A percentile compares a stretch with the other conserved stretches of the same genome.
These are phyloP conservation scores for Himalopsyche japonica DNA, from an alignment of 2,888 invertebrate genomes.

Conservation along the genomic window DNA sequence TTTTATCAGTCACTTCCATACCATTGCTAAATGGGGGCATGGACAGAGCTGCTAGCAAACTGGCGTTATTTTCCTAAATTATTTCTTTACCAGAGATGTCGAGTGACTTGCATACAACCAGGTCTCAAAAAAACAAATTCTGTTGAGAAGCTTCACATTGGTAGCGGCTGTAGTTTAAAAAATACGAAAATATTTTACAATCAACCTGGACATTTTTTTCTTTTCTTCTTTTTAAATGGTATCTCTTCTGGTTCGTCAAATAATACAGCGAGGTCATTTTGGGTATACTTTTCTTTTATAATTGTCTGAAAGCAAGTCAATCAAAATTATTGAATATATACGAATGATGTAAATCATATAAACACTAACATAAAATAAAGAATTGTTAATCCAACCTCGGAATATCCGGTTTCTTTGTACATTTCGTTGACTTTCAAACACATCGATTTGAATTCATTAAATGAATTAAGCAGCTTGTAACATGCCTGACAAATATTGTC, in stretches of 20 bases:
- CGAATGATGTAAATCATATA: background rate
- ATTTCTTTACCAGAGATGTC: too few species aligned
- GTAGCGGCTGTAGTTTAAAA: too few species aligned
- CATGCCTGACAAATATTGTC: slow-evolving; percentile 22
- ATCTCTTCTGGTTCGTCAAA: background rate
- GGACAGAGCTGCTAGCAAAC: too few species aligned
- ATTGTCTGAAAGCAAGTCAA: background rate
- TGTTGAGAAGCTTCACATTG: too few species aligned
- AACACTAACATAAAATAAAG: background rate
- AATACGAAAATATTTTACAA: background rate
- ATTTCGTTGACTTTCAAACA: slow-evolving; percentile 16
- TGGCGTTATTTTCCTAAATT: too few species aligned
- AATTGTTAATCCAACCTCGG: background rate
- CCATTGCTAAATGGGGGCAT: too few species aligned
- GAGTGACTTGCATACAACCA: too few species aligned
- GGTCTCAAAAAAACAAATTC: too few species aligned
- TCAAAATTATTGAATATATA: background rate
- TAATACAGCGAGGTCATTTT: background rate
- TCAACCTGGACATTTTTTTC: background rate
- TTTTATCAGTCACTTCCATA: too few species aligned
- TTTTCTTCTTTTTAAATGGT: background rate
- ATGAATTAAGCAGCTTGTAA: slow-evolving; percentile 14
- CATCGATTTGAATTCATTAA: slow-evolving; percentile 16
- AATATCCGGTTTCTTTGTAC: background rate
- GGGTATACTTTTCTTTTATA: background rate